Percentiles rank a stretch among this genome's conserved stretches.
Conservation (phyloP, 2,113 vertebrate species). For the Jaculus jaculus region DNA sequence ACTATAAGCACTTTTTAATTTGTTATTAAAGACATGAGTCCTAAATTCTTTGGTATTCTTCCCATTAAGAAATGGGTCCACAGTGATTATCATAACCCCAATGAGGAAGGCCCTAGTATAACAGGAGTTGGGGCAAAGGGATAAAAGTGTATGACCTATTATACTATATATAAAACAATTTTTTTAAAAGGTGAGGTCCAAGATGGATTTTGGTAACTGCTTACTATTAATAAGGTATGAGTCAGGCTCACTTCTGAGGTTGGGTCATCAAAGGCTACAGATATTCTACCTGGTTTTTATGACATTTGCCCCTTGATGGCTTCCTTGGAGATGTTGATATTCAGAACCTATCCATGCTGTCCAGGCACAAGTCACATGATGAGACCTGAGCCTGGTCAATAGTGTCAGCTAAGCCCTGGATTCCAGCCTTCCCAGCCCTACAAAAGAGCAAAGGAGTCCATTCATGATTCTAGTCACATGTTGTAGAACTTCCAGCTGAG, state of each 20-base stretch:
- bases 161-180: no score
- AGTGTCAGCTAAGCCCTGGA: neutral
- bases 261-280: neutral
- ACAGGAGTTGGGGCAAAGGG: no score
- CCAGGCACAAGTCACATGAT: fast-evolving
- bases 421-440: neutral
- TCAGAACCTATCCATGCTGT: neutral
- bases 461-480: neutral
- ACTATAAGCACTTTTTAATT: neutral
- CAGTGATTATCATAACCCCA: no score
- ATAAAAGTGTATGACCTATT: no score
- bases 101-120: no score
- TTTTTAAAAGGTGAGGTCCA: neutral
- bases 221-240: no score
- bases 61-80: neutral
- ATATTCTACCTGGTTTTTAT: neutral
- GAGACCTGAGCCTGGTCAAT: neutral
- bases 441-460: neutral
- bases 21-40: neutral
- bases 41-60: neutral
- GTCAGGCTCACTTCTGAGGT: neutral
- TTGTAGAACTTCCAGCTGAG: neutral
- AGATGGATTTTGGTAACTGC: neutral
- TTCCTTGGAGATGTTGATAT: neutral
- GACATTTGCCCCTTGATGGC: neutral